These are phyloP conservation scores for Sinhomidia bicolor DNA, from an alignment of 2,888 invertebrate species.

Conservation along the genomic window DNA sequence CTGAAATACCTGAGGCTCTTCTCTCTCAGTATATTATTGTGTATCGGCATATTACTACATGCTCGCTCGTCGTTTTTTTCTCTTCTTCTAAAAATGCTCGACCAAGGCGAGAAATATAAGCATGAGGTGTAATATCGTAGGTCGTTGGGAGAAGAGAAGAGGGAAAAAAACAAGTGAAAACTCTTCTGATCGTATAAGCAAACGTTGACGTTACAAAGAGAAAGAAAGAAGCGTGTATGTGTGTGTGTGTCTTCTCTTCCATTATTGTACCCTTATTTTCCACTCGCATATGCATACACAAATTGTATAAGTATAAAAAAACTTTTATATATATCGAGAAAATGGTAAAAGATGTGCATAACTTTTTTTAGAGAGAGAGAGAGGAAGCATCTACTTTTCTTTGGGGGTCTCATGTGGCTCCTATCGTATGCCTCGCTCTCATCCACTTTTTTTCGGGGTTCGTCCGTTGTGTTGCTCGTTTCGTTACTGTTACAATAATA, in stretches of 20 bases:
- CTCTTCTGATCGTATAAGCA: background rate
- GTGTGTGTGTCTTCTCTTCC: slow-evolving; percentile 4
- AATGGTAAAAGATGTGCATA: slow-evolving; percentile 22
- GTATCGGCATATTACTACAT: background rate
- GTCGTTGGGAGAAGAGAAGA: slow-evolving; percentile 30
- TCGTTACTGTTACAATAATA: slow-evolving; percentile 10
- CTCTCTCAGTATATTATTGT: background rate
- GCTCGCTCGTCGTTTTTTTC: background rate
- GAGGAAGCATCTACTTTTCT: slow-evolving; percentile 15
- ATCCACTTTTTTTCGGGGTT: background rate
- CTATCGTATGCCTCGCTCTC: slow-evolving; percentile 24
- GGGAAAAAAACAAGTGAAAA: slow-evolving; percentile 20
- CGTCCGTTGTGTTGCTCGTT: background rate
- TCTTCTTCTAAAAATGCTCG: slow-evolving; percentile 16
- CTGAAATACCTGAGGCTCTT: slow-evolving; percentile 70
- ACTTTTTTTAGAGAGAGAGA: slow-evolving; percentile 33
- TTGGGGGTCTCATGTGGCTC: slow-evolving; percentile 58
- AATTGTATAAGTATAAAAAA: too few species aligned
- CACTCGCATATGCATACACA: background rate
- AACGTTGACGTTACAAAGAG: background rate
- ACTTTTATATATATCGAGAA: background rate
- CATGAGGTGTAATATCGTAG: slow-evolving; percentile 47
- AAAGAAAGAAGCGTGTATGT: background rate
- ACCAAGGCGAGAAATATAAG: slow-evolving; percentile 52
- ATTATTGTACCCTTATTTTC: slow-evolving; percentile 19